Evolutionary conservation across 2,113 vertebrate genomes (phyloP), one percentile per base, ranked within the genome.

Genomic region (Sapajus apella): DNA sequence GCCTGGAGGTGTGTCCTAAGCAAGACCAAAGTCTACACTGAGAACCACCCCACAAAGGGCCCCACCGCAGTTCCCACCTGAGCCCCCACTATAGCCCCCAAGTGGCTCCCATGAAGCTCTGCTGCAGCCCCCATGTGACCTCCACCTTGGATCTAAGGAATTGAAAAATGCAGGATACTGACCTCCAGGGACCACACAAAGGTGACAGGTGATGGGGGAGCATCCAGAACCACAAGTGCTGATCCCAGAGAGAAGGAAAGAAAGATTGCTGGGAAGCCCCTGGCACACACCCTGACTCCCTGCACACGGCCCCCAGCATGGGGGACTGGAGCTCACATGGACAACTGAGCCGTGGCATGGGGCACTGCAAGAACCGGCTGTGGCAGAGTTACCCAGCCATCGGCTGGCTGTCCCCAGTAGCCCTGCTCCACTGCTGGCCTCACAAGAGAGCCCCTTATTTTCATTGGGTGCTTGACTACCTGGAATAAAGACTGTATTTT

Each of bases 281-380:
- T 4, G 35, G 43, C 30, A 35, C 30, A 79, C 3, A 18, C 16
- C 27, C 43, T 8, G 14, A 32, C 30, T 45, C 8, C 27, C 3
- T 1, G 11, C 11, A 37, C 1, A 0, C 1, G 17, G 76, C 40
- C 27, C 17, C 45, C 52, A 43, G 40, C 3, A 2, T 2, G 40
- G 35, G 47, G 3, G 3, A 32, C 6, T 43, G 20, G 23, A 35
- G 45, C 43, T 43, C 83, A 66, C 14, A 0, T 4, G 18, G 55
- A 73, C 25, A 9, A 9, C 8, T 55, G 6, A 5, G 18, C 37
- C 1, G 1, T 4, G 35, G 8, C 17, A 0, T 8, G 27, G 40
- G 3, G 43, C 10, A 3, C 30, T 35, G 9, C 11, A 43, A 80
- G 52, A 76, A 32, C 37, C 0, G 4, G 21, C 64, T 5, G 5